These are phyloP conservation scores for Epirrita christyi DNA, from an alignment of 2,888 invertebrate genomes.

Conservation along the genomic window DNA sequence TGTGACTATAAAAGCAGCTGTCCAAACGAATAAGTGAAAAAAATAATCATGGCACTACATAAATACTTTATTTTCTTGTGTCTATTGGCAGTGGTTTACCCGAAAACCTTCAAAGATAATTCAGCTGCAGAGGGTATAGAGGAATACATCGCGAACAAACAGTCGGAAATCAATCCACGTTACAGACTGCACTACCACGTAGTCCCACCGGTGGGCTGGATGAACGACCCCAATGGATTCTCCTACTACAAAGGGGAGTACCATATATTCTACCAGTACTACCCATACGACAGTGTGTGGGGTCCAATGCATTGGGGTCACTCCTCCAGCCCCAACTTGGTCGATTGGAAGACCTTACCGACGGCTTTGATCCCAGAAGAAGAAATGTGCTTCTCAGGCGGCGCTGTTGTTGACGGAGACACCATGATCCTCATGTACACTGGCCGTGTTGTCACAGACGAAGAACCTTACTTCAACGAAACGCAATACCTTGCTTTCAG, in stretches of 20 bases:
- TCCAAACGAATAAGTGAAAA: too few species aligned
- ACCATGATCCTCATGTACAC: slow-evolving; percentile 71
- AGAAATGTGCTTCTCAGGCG: slow-evolving; percentile 78
- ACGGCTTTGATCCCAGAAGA: slow-evolving; percentile 77
- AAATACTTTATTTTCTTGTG: slow-evolving; percentile 36
- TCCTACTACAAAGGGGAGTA: slow-evolving; percentile 78
- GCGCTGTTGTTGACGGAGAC: slow-evolving; percentile 69
- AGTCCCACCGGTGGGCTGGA: slow-evolving; percentile 79
- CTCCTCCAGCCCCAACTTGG: slow-evolving; percentile 69
- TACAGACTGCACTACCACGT: slow-evolving; percentile 72
- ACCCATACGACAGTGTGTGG: slow-evolving; percentile 75
- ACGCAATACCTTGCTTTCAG: slow-evolving; percentile 73
- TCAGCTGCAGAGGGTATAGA: slow-evolving; percentile 49
- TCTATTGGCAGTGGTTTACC: slow-evolving; percentile 43
- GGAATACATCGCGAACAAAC: slow-evolving; percentile 63
- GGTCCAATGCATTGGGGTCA: slow-evolving; percentile 85
- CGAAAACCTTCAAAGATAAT: slow-evolving; percentile 20
- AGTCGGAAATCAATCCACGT: slow-evolving; percentile 60
- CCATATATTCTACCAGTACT: slow-evolving; percentile 82
- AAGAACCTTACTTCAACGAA: slow-evolving; percentile 61
- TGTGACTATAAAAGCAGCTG: too few species aligned
- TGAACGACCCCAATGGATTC: slow-evolving; percentile 85
- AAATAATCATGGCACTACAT: too few species aligned
- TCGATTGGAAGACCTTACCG: slow-evolving; percentile 77
- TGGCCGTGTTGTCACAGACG: slow-evolving; percentile 51